phyloP scores from a whole-genome alignment of 2,113 vertebrate genomes.

The Petaurus breviceps region DNA sequence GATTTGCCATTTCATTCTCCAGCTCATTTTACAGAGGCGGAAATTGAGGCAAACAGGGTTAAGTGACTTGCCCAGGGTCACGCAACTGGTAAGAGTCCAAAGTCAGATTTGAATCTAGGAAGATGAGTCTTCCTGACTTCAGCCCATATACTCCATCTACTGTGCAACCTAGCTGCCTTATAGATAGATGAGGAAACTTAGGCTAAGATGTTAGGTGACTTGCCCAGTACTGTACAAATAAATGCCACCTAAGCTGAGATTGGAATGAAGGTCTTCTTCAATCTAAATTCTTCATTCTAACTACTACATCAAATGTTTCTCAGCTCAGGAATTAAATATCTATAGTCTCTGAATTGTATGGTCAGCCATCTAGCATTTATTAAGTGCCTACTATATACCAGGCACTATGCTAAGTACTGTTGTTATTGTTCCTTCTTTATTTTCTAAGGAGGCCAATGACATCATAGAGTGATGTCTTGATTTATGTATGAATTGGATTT shows the following conservation, averaged over 20 bases:
- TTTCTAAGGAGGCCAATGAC: no score
- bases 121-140: neutral
- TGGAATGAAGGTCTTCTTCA: neutral
- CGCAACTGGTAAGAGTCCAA: no score
- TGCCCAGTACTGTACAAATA: neutral
- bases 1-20: neutral
- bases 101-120: no score
- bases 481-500: neutral
- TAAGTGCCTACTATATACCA: neutral
- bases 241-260: neutral
- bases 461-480: neutral
- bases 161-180: neutral
- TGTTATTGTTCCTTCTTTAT: neutral
- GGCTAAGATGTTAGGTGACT: neutral
- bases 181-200: neutral
- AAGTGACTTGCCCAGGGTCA: neutral
- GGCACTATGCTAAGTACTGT: neutral
- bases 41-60: neutral
- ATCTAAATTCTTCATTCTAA: neutral
- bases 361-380: neutral
- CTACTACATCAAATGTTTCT: neutral
- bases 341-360: neutral
- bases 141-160: neutral
- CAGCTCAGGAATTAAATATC: neutral
- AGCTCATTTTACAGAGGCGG: constrained; percentile 1